Base-by-base conservation (phyloP, 2,888 invertebrate genomes). In the Hydrotaea cyrtoneurina region DNA sequence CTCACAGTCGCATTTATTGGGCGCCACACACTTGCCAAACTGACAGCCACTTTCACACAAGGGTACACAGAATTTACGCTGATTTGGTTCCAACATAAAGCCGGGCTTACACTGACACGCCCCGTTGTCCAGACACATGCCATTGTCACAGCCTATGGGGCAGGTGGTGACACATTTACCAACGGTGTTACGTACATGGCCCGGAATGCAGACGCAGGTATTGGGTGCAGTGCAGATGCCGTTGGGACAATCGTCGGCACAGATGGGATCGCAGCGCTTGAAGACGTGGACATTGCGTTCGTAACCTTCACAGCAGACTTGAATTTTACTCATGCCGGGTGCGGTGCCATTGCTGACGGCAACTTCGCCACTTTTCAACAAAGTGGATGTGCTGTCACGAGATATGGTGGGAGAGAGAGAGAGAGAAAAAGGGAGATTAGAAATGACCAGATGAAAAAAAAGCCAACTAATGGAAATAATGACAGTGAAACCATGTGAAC, bases 251-350 rank as follows among this genome's bases (percentile, higher is more conserved):
- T 92, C 91, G 11, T 92, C 91, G 0, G 55, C 85, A 83, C 94
- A 94, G 21, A 92, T 86, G 0, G 93, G 93, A 72, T 90, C 89
- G 83, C 93, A 93, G 82, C 88, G 93, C 15, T 92, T 93, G 36
- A 72, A 87, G 89, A 93, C 93, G 90, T 95, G 94, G 0, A 93
- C 92, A 90, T 95, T 94, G 13, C 94, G 94, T 83, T 93, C 93
- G 91, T 95, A 96, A 17, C 96, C 96, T 0, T 94, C 93, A 89
- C 96, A 96, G 89, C 96, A 96, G 26, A 95, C 93, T 85, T 95
- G 93, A 87, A 96, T 94, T 83, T 94, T 94, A 88, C 95, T 95
- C 88, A 94, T 93, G 23, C 94, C 94, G 7, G 95, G 92, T 0
- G 93, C 93, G 0, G 95, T 91, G 36, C 92, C 92, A 83, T 92